Evolutionary conservation across 2,113 vertebrate genomes (phyloP).

Genomic region (Fregata magnificens): DNA sequence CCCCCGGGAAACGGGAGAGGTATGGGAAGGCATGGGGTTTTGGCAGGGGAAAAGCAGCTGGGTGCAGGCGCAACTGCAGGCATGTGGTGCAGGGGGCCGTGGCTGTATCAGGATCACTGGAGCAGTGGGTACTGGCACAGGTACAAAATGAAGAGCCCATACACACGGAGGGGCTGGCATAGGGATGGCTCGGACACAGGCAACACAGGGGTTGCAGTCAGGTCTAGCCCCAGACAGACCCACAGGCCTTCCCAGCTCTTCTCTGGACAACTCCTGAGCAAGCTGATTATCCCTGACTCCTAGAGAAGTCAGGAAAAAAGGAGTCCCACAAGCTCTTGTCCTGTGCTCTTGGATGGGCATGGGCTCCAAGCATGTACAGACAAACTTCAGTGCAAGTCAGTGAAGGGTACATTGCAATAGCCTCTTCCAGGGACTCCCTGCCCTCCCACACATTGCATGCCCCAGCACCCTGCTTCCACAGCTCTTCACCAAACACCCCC

Average conservation of each 20-base stretch:
- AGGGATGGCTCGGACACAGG: background rate
- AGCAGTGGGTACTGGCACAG: background rate
- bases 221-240: background rate
- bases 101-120: background rate
- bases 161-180: background rate
- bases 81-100: background rate
- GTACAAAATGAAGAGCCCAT: background rate
- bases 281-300: background rate
- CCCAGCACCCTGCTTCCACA: background rate
- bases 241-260: background rate
- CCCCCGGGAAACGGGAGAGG: rapidly evolving
- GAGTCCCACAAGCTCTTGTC: background rate
- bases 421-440: background rate
- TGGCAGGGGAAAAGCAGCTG: background rate
- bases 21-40: background rate
- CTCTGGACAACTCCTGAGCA: background rate
- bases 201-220: background rate
- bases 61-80: background rate
- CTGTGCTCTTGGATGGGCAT: rapidly evolving
- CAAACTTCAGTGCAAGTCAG: background rate
- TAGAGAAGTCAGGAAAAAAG: background rate
- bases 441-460: rapidly evolving
- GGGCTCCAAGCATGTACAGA: rapidly evolving
- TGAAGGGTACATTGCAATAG: rapidly evolving
- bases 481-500: background rate